phyloP scores from a whole-genome alignment of 2,797 vertebrate species.

The Columba guinea region DNA sequence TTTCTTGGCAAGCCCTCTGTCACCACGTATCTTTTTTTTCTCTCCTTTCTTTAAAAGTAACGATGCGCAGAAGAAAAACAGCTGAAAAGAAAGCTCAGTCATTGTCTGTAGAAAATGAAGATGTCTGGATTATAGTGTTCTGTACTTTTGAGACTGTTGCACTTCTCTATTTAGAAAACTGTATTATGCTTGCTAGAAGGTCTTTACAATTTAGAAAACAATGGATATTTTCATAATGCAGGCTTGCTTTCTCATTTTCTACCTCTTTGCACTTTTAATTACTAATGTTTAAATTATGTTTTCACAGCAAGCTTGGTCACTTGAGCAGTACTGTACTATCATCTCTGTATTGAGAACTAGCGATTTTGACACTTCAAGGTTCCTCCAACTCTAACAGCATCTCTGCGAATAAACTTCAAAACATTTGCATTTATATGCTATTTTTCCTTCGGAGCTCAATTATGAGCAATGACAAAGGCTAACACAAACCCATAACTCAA shows the following conservation, averaged over 20 bases:
- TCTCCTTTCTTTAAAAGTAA: not conserved
- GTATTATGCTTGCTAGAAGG: not conserved
- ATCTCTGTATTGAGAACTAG: not conserved
- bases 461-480: not conserved
- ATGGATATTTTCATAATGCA: not conserved
- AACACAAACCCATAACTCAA: not conserved
- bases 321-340: not conserved
- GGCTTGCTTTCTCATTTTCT: not conserved
- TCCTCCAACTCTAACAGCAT: not conserved
- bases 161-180: not conserved
- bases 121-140: not conserved
- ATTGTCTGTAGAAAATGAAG: fast-evolving
- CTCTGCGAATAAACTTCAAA: not conserved
- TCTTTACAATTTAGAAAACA: not conserved
- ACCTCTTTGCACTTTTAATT: not conserved
- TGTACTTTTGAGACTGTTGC: not conserved
- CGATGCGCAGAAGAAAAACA: not conserved
- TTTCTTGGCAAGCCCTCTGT: not conserved
- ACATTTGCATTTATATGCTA: not conserved
- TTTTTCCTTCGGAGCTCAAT: not conserved
- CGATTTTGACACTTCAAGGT: not conserved
- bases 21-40: not conserved
- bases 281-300: not conserved
- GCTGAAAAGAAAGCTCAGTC: not conserved
- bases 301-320: not conserved